phyloP scores from a whole-genome alignment of 1,140 invertebrate species.

The Scaptodrosophila lebanonensis region DNA sequence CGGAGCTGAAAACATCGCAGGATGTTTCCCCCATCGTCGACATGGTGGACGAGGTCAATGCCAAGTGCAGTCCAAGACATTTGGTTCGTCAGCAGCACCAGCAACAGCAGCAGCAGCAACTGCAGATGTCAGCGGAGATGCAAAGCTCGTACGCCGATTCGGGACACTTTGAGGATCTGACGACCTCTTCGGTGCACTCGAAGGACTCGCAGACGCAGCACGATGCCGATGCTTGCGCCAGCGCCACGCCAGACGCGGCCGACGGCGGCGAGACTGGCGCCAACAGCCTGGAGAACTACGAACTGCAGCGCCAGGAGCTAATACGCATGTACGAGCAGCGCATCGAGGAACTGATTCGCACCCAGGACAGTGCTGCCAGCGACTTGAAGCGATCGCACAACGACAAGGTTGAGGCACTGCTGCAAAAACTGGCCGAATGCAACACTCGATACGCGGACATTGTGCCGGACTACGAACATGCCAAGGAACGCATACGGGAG shows the following conservation, averaged over 20 bases:
- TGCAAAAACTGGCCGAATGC: constrained; percentile 87
- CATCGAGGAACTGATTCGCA: constrained; percentile 84
- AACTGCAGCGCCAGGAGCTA: constrained; percentile 82
- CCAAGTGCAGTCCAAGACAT: constrained; percentile 78
- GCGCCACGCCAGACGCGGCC: constrained; percentile 65
- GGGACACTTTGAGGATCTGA: constrained; percentile 89
- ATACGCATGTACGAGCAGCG: constrained; percentile 85
- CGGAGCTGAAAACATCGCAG: constrained; percentile 78
- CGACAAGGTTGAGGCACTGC: constrained; percentile 86
- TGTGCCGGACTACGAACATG: constrained; percentile 82
- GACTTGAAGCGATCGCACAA: constrained; percentile 87
- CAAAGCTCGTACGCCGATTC: constrained; percentile 88
- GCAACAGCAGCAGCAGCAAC: constrained; percentile 43
- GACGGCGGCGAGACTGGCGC: constrained; percentile 5
- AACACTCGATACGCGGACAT: constrained; percentile 86
- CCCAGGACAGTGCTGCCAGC: constrained; percentile 83
- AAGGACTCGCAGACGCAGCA: constrained; percentile 83
- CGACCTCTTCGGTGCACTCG: constrained; percentile 84
- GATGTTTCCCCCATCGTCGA: constrained; percentile 77
- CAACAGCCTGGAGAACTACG: constrained; percentile 64
- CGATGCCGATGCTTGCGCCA: constrained; percentile 79
- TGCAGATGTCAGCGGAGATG: constrained; percentile 79
- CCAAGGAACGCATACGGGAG: constrained; percentile 82
- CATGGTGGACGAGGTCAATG: constrained; percentile 76
- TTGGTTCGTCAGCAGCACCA: constrained; percentile 47